Evolutionary conservation across 2,888 invertebrate species (phyloP), one percentile per base, ranked within the genome.

Genomic region (Eristalis tenax): DNA sequence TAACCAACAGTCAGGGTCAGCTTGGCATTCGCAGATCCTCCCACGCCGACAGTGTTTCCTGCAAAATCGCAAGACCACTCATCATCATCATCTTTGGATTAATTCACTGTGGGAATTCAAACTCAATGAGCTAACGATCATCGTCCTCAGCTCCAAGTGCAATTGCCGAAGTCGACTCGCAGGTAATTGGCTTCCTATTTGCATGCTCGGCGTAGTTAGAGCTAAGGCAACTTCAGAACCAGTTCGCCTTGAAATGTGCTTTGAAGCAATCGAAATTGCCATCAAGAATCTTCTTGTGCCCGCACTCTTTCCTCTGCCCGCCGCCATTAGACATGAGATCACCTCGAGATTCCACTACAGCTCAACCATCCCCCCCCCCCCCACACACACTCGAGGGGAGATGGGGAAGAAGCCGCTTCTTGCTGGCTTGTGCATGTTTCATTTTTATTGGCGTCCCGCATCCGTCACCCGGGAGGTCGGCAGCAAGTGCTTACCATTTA

Each of bases 221-320:
- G 69, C 38, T 68, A 22, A 15, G 8, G 40, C 40, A 66, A 28
- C 57, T 26, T 63, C 69, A 38, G 64, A 59, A 83, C 74, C 38
- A 23, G 77, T 43, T 86, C 66, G 65, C 86, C 86, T 86, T 86
- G 86, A 86, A 83, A 71, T 68, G 65, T 35, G 50, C 76, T 78
- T 59, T 32, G 70, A 77, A 66, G 74, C 82, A 70, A 64, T 83
- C 69, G 68, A 74, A 77, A 23, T 65, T 69, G 70, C 18, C 71
- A 38, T 32, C 56, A 79, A 83, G 86, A 83, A 83, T 86, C 86
- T 86, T 82, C 77, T 78, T 65, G 35, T 22, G n/a, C 40, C 64
- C 64, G 63, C 18, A 35, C 13, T 18, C 40, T 32, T 11, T 70
- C 56, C 57, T 10, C 13, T 50, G 57, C 66, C 15, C 32, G 73